These are phyloP conservation scores for Parascotia fuliginaria DNA, from an alignment of 2,888 invertebrate genomes.

Conservation along the genomic window DNA sequence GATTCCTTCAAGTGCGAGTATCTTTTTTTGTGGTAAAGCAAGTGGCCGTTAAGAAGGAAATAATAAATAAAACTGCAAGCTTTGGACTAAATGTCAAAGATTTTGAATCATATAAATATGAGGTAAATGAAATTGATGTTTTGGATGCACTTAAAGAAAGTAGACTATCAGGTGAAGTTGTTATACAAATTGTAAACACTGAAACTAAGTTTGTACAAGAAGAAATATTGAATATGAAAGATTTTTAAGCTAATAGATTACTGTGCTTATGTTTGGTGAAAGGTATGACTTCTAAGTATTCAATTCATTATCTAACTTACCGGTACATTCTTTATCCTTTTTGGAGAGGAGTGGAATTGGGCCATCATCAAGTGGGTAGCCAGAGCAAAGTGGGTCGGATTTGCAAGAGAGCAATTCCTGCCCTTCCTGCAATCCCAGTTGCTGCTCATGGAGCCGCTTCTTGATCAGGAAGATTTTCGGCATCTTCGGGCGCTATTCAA, in stretches of 20 bases:
- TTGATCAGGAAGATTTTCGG: slow-evolving; percentile 97
- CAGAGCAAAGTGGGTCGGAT: slow-evolving; percentile 87
- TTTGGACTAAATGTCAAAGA: slow-evolving; percentile 40
- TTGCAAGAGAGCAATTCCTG: slow-evolving; percentile 90
- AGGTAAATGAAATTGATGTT: slow-evolving; percentile 18
- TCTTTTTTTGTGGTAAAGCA: slow-evolving; percentile 69
- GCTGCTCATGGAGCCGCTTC: slow-evolving; percentile 96
- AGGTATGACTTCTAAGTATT: neutral
- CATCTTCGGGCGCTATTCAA: slow-evolving; percentile 85
- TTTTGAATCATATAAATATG: slow-evolving; percentile 32
- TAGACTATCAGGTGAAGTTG: slow-evolving; percentile 19
- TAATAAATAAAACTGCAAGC: slow-evolving; percentile 62
- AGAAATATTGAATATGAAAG: neutral
- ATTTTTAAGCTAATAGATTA: neutral
- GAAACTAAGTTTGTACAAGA: neutral
- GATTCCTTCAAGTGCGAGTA: slow-evolving; percentile 72
- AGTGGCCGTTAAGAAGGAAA: slow-evolving; percentile 78
- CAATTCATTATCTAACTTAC: slow-evolving; percentile 55
- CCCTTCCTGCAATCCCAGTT: slow-evolving; percentile 92
- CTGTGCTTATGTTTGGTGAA: too few relatives aligned
- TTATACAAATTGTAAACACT: neutral
- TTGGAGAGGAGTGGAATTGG: slow-evolving; percentile 88
- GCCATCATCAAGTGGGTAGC: slow-evolving; percentile 84
- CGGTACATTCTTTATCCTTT: slow-evolving; percentile 70
- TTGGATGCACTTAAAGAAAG: slow-evolving; percentile 13